Base-by-base conservation (phyloP, 2,797 vertebrate species). In the Nannoperca obscura region DNA sequence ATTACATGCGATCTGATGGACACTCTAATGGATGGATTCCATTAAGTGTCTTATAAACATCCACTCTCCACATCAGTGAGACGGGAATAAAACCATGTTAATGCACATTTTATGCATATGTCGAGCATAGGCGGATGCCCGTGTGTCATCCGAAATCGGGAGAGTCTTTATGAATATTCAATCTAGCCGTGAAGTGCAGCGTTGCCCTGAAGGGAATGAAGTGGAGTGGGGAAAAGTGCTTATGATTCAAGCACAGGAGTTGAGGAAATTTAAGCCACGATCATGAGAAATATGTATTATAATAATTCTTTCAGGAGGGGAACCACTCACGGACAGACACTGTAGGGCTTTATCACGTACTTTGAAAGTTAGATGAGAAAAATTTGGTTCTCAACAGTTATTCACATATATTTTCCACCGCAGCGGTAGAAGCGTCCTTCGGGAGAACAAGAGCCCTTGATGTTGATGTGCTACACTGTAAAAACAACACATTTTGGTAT, bases 101-200 rank as follows among this genome's bases (percentile, higher is more conserved):
- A 91, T 89, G 89, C 90, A 88, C 90, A 91, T 91, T 90, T 91
- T 75, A 91, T 88, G 92, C 85, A 83, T 80, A 81, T 74, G 84
- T 85, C 30, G 54, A 84, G 87, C 67, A 82, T 27, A 79, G 72
- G 82, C 81, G 36, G 82, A 89, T 70, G 81, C 58, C 75, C 64
- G 58, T 76, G 86, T 91, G 88, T 88, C 91, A 82, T 81, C 74
- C 81, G 80, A 83, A 87, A 85, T 89, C 77, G 15, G 36, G 58
- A 61, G 76, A 80, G 80, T 85, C 76, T 89, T 88, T 82, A 92
- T 93, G 86, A 93, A 93, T 94, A 93, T 93, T 93, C 88, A 90
- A 89, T 91, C 71, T 57, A 34, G 78, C 81, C 85, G 59, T 83
- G 87, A 91, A 89, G 87, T 89, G 83, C 82, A 89, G 85, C 70